phyloP scores from a whole-genome alignment of 2,113 vertebrate species.

The Hucho hucho region DNA sequence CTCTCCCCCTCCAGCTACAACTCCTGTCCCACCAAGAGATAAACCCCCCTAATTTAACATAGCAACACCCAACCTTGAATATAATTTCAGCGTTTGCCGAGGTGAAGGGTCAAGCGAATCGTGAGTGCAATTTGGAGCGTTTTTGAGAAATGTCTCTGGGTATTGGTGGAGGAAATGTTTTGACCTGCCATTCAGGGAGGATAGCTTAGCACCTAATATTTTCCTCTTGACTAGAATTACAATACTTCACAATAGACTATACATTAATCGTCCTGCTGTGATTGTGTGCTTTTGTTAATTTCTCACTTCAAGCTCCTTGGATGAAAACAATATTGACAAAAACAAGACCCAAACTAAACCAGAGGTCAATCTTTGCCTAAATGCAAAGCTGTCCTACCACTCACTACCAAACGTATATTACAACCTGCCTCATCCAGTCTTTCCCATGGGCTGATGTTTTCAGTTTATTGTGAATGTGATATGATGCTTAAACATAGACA shows the following conservation, averaged over 20 bases:
- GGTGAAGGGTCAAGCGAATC: constrained; percentile 51
- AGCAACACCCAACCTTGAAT: constrained; percentile 71
- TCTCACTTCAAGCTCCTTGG: constrained; percentile 35
- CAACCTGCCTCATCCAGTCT: not conserved
- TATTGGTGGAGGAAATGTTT: constrained; percentile 38
- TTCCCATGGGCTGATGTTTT: not conserved
- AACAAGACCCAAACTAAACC: not conserved
- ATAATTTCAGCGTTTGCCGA: constrained; percentile 51
- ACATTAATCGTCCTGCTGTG: constrained; percentile 37
- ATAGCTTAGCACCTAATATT: constrained; percentile 30
- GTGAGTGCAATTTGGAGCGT: constrained; percentile 35
- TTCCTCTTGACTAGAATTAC: constrained; percentile 37
- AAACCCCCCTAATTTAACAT: constrained; percentile 80
- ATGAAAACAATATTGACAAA: constrained; percentile 18
- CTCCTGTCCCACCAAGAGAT: constrained; percentile 70
- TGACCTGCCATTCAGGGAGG: constrained; percentile 44
- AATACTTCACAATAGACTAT: constrained; percentile 27
- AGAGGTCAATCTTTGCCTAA: not conserved
- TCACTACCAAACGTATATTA: not conserved
- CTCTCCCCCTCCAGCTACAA: constrained; percentile 54
- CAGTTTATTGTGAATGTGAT: not conserved
- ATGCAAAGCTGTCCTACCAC: not conserved
- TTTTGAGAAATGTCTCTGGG: constrained; percentile 49
- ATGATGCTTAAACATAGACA: no score
- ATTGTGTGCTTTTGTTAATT: constrained; percentile 32